Conservation (phyloP, 2,797 vertebrate genomes). For the Trichosurus vulpecula region DNA sequence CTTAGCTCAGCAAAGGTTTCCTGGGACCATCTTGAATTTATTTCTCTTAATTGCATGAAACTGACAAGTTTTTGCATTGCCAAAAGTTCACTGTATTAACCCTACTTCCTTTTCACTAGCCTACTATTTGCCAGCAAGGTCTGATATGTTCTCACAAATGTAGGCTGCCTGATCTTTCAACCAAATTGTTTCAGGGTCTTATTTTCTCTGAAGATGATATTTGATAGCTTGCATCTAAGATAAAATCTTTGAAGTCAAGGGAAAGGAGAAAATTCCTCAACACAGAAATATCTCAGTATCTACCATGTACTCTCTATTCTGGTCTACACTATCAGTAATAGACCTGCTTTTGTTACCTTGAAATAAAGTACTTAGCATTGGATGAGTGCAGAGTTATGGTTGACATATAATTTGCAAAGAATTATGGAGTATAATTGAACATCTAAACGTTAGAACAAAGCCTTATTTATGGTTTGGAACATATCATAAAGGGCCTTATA, state of each 20-base stretch:
- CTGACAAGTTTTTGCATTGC: conserved; percentile 14
- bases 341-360: conserved; percentile 12
- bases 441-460: background rate
- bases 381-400: conserved; percentile 33
- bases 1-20: background rate
- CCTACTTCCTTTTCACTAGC: background rate
- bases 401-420: background rate
- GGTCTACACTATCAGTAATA: background rate
- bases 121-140: background rate
- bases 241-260: conserved; percentile 34
- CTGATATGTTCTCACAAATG: conserved; percentile 30
- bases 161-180: conserved; percentile 20
- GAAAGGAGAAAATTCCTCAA: background rate
- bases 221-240: conserved; percentile 10
- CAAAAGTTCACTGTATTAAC: conserved; percentile 21
- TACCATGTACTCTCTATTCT: conserved; percentile 3
- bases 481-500: background rate
- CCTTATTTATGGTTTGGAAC: background rate
- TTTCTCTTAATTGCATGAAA: conserved; percentile 17
- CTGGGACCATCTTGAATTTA: background rate
- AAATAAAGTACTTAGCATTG: conserved; percentile 25
- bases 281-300: background rate
- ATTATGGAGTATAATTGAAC: background rate
- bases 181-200: conserved; percentile 19
- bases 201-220: background rate